Percentiles rank a stretch among this genome's conserved stretches.
phyloP scores from a whole-genome alignment of 2,797 vertebrate genomes.

The Anguilla obscura region DNA sequence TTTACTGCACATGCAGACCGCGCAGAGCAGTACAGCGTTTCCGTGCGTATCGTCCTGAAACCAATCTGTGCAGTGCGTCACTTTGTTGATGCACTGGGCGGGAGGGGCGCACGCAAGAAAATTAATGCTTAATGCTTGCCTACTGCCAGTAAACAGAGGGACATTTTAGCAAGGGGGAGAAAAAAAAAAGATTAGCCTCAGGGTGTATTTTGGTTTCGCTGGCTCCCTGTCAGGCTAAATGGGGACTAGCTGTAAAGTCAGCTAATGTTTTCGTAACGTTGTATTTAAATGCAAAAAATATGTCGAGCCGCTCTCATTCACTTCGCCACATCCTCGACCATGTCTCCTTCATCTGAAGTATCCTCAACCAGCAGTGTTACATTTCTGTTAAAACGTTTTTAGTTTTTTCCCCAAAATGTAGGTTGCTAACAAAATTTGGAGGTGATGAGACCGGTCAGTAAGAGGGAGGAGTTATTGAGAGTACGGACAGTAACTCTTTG shows the following conservation, averaged over 20 bases:
- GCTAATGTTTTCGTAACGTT: conserved; percentile 62
- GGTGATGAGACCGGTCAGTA: not conserved
- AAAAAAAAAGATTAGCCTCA: conserved; percentile 45
- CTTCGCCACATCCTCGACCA: conserved; percentile 56
- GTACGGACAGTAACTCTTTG: not conserved
- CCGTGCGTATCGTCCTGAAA: conserved; percentile 19
- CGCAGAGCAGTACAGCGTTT: not conserved
- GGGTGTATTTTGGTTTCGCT: conserved; percentile 52
- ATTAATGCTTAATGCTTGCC: conserved; percentile 48
- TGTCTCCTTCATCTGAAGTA: not conserved
- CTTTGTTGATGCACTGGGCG: conserved; percentile 31
- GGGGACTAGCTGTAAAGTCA: conserved; percentile 54
- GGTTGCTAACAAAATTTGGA: not conserved
- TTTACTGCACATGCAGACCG: conserved; percentile 34
- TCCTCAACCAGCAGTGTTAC: not conserved
- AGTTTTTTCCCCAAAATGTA: not conserved
- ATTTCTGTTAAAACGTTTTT: not conserved
- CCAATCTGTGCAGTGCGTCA: conserved; percentile 16
- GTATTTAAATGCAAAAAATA: conserved; percentile 66
- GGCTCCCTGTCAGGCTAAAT: conserved; percentile 61
- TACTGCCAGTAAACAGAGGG: conserved; percentile 47
- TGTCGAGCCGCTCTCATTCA: conserved; percentile 59
- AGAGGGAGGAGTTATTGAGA: not conserved
- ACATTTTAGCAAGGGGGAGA: conserved; percentile 26
- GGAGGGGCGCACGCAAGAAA: conserved; percentile 42